A percentile compares a stretch with the other conserved stretches of the same genome.
phyloP scores from a whole-genome alignment of 2,797 vertebrate genomes.

The Siniperca undulata region DNA sequence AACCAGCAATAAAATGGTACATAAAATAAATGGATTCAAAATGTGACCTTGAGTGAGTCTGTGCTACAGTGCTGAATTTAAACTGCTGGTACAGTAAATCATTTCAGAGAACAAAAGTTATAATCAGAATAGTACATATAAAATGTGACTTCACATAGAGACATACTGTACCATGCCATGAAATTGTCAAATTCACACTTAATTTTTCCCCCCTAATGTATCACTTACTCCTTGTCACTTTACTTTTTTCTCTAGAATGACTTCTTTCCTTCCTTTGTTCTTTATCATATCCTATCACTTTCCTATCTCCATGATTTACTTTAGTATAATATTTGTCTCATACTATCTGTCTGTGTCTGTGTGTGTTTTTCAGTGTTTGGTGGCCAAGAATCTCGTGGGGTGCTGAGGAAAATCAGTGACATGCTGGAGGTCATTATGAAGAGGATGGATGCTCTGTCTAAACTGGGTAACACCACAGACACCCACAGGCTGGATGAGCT shows the following conservation, averaged over 20 bases:
- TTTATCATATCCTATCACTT: constrained; percentile 15
- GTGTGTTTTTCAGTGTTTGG: constrained; percentile 85
- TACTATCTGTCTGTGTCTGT: neutral
- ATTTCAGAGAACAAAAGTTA: neutral
- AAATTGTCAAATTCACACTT: neutral
- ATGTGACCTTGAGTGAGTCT: constrained; percentile 9
- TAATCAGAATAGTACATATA: neutral
- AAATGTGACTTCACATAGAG: neutral
- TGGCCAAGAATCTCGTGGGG: constrained; percentile 90
- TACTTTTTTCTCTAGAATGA: neutral
- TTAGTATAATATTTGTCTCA: neutral
- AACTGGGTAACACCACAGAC: constrained; percentile 90
- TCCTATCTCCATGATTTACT: constrained; percentile 9
- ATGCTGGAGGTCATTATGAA: constrained; percentile 96
- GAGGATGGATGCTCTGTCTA: constrained; percentile 92
- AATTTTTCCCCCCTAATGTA: neutral
- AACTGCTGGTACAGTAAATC: constrained; percentile 6
- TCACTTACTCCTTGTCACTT: neutral
- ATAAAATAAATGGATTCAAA: constrained; percentile 27
- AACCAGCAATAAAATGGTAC: constrained; percentile 4
- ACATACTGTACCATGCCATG: neutral
- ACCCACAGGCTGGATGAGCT: constrained; percentile 87
- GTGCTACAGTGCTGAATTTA: neutral
- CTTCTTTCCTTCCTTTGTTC: neutral
- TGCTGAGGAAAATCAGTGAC: constrained; percentile 95